Conservation (phyloP, 2,797 vertebrate species). For the Salmo trutta region DNA sequence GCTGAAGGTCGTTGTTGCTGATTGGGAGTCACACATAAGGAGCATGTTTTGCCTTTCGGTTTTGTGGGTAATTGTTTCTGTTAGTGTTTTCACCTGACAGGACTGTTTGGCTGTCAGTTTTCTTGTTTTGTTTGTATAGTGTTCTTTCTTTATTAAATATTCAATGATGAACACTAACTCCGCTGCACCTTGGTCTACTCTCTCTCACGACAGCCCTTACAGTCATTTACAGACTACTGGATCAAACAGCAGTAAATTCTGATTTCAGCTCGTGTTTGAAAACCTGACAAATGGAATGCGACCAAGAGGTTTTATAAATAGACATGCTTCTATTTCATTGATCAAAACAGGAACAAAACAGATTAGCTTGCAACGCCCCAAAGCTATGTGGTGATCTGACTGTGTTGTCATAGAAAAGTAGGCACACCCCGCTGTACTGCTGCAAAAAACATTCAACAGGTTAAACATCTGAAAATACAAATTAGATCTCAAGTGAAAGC, state of each 20-base stretch:
- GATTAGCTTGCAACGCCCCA: not conserved
- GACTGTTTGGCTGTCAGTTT: too few species aligned
- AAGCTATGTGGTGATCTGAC: not conserved
- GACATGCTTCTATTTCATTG: conserved; percentile 31
- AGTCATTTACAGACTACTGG: conserved; percentile 24
- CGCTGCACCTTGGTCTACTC: too few species aligned
- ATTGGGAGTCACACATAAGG: too few species aligned
- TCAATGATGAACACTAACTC: too few species aligned
- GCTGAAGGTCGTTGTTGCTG: too few species aligned
- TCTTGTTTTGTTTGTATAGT: too few species aligned
- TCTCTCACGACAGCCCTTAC: too few species aligned
- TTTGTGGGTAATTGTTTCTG: too few species aligned
- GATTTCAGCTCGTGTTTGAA: conserved; percentile 29
- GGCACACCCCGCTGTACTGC: not conserved
- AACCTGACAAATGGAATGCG: conserved; percentile 44
- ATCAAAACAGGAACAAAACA: conserved; percentile 7
- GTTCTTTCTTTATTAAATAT: too few species aligned
- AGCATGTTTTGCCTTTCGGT: too few species aligned
- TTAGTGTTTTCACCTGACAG: too few species aligned
- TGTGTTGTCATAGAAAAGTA: not conserved
- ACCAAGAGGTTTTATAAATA: conserved; percentile 42
- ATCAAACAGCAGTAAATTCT: conserved; percentile 45
- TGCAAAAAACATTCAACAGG: not conserved
- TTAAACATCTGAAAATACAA: not conserved
- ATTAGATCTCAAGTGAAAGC: not conserved